phyloP scores from a whole-genome alignment of 30 jellyfish, hydroid and myxozoan species.

The Aurelia aurita complex sp. Pacific region DNA sequence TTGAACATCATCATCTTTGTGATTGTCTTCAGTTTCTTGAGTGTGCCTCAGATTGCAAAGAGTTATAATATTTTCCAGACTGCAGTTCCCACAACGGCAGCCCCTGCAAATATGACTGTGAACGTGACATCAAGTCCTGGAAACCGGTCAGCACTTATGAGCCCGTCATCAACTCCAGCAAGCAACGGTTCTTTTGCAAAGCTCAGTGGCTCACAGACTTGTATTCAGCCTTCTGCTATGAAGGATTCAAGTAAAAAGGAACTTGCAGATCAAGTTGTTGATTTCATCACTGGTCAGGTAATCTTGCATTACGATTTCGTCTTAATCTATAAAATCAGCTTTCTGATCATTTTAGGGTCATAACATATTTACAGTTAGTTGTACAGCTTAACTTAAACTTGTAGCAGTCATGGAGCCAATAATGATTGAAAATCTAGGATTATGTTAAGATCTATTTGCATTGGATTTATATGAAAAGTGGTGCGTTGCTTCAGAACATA shows the following conservation, averaged over 20 bases:
- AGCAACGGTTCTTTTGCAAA: no score
- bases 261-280: constrained; percentile 66
- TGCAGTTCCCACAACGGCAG: not conserved
- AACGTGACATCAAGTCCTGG: not conserved
- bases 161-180: no score
- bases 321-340: no score
- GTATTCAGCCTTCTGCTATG: not conserved
- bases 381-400: no score
- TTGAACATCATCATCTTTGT: constrained; percentile 81
- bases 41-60: constrained; percentile 80
- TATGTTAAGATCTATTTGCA: no score
- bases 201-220: not conserved
- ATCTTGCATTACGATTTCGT: not conserved
- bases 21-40: constrained; percentile 80
- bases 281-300: constrained; percentile 98
- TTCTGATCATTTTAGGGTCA: no score
- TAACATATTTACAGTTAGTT: no score
- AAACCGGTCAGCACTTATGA: not conserved
- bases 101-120: constrained; percentile 26
- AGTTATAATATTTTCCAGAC: constrained; percentile 18
- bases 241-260: constrained; percentile 29
- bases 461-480: no score
- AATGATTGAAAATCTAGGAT: no score
- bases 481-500: no score
- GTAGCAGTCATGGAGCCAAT: no score